Base-by-base conservation (phyloP, 2,888 invertebrate species). In the Cryptocephalus moraei region DNA sequence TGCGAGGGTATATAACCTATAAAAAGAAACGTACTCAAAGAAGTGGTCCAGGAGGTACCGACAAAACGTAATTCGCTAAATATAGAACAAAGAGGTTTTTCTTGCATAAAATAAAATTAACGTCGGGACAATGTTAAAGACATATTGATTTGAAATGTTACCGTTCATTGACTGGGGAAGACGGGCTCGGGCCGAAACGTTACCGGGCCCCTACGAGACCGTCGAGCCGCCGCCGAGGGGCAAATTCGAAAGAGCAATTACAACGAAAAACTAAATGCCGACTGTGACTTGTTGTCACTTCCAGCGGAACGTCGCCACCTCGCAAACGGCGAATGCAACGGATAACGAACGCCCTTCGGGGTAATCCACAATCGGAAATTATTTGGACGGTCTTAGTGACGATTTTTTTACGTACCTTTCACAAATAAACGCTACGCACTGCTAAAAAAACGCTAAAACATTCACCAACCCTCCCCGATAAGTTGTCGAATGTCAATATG, bases 401-500 rank as follows among this genome's bases (percentile, higher is more conserved):
- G 67, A 58, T 57, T 59, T 56, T n/a, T 12, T 32, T 31, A 76
- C 76, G 73, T 72, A 77, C 78, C 71, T 74, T 74, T 72, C 72
- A 72, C 66, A 71, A 69, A 71, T 68, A 75, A 75, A 71, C 72
- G 68, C 62, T 56, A 51, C 58, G 57, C 56, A 57, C 58, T 56
- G 56, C 22, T 55, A 52, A 56, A 60, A 57, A 80, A 80, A 80
- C 76, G 76, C 77, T 75, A 78, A 76, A 77, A 80, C 79, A 81
- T 78, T 77, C 75, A 79, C 77, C 75, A 76, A 79, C 76, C 78
- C 80, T 78, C 80, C 79, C 76, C 76, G 69, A 72, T 73, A 79
- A 79, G 77, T 79, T 78, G 75, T 79, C 81, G 79, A 78, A 80
- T 82, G 82, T 83, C 82, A 85, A 85, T 82, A 85, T 85, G 85